Evolutionary conservation across 2,888 invertebrate genomes (phyloP), one percentile per base, ranked within the genome.

Genomic region (Dimorphilus gyrociliatus): DNA sequence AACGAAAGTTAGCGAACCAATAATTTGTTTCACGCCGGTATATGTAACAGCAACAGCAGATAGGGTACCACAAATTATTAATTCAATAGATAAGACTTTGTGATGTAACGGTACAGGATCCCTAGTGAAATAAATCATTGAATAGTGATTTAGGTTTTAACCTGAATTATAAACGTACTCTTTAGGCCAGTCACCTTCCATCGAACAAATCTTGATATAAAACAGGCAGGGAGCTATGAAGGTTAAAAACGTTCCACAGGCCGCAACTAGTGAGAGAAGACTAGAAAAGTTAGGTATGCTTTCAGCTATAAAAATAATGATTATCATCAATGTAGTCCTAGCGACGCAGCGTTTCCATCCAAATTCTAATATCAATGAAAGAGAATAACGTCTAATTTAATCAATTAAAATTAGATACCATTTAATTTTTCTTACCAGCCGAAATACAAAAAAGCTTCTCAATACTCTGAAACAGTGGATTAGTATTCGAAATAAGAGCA

Each of bases 241-340:
- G 46, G 82, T 76, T 8, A 84, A 62, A 0, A 84, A 78, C 0
- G 81, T 80, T 0, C 77, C 78, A 3, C 85, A 67, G 10, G 81
- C 82, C 1, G 85, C 85, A 7, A 85, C 73, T 1, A 85, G 64
- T 2, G 81, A 75, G 75, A 85, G 78, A 8, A 85, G 76, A 14
- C 81, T 66, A 47, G 84, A 82, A 52, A 86, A 84, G 40, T 76
- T 69, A 1, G 86, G 84, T 1, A 85, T 74, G 0, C 77, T 71
- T 60, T 81, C 81, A 0, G 78, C 81, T 2, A 84, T 65, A 18
- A 80, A 69, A 4, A 85, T 72, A 1, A 77, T 76, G 2, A 76
- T 41, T 1, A 72, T 67, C 8, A 81, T 70, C 10, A 84, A 64
- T 1, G 69, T 56, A 1, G 81, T 76, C 27, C 85, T 69, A 16